A percentile compares a stretch with the other conserved stretches of the same genome.
These are phyloP conservation scores for Lepeophtheirus salmonis DNA, from an alignment of 1,140 invertebrate species.

Conservation along the genomic window DNA sequence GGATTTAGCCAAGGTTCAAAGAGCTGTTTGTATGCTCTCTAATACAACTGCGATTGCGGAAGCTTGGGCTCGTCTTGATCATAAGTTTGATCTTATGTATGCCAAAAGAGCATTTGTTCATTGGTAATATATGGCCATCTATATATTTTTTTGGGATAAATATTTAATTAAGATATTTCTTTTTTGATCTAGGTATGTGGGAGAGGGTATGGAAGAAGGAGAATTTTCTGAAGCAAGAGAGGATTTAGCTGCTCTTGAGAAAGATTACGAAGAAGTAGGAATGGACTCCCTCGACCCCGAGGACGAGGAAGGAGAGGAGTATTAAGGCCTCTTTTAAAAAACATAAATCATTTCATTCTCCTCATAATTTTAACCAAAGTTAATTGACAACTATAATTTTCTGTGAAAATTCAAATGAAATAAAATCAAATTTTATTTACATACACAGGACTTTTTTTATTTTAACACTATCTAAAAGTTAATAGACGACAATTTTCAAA, in stretches of 20 bases:
- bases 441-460: no score
- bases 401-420: no score
- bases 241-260: constrained; percentile 58
- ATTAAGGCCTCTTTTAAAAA: no score
- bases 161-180: no score
- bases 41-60: constrained; percentile 54
- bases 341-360: constrained; percentile 18
- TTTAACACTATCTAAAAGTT: no score
- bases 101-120: constrained; percentile 54
- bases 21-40: constrained; percentile 51
- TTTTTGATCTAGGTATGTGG: constrained; percentile 42
- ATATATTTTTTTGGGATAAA: no score
- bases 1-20: constrained; percentile 38
- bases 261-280: constrained; percentile 51
- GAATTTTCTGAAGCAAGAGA: constrained; percentile 68
- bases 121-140: no score
- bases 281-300: constrained; percentile 36
- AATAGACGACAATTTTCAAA: no score
- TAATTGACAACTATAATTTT: not conserved
- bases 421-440: no score
- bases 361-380: not conserved
- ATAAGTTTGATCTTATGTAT: constrained; percentile 39
- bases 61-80: constrained; percentile 37
- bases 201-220: constrained; percentile 65
- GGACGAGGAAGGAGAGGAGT: constrained; percentile 27